Percentiles rank a stretch among this genome's conserved stretches.
These are phyloP conservation scores for Notocelia uddmanniana DNA, from an alignment of 2,888 invertebrate genomes.

Conservation along the genomic window DNA sequence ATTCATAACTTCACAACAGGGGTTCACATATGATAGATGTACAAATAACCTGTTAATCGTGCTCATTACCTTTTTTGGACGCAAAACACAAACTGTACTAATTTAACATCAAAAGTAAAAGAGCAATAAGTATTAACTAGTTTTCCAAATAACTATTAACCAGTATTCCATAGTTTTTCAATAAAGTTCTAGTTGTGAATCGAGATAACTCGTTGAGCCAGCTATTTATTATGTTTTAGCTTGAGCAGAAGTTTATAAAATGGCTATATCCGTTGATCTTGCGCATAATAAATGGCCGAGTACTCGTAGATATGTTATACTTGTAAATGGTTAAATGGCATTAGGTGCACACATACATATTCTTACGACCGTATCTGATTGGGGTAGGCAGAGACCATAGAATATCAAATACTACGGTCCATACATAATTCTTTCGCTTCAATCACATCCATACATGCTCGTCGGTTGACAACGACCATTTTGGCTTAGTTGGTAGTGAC, in stretches of 20 bases:
- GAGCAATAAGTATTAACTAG: background rate
- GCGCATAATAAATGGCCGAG: background rate
- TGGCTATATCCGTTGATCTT: constrained; percentile 20
- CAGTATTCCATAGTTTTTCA: background rate
- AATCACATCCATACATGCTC: no score
- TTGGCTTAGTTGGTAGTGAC: no score
- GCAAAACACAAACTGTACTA: background rate
- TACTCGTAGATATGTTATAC: constrained; percentile 1
- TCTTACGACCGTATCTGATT: no score
- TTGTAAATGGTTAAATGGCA: background rate
- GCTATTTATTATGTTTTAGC: background rate
- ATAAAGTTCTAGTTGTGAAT: constrained; percentile 10
- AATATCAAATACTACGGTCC: no score
- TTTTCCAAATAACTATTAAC: background rate
- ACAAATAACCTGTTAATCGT: background rate
- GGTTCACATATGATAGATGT: background rate
- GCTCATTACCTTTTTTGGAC: background rate
- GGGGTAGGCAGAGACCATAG: no score
- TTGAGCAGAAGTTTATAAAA: constrained; percentile 12
- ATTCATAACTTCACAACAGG: background rate
- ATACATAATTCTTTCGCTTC: no score
- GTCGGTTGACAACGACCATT: no score
- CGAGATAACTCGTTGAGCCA: constrained; percentile 10
- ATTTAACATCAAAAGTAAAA: background rate
- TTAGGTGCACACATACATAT: no score